Percentiles rank a stretch among this genome's conserved stretches.
Conservation (phyloP, 2,797 vertebrate genomes). For the Karalla daura region DNA sequence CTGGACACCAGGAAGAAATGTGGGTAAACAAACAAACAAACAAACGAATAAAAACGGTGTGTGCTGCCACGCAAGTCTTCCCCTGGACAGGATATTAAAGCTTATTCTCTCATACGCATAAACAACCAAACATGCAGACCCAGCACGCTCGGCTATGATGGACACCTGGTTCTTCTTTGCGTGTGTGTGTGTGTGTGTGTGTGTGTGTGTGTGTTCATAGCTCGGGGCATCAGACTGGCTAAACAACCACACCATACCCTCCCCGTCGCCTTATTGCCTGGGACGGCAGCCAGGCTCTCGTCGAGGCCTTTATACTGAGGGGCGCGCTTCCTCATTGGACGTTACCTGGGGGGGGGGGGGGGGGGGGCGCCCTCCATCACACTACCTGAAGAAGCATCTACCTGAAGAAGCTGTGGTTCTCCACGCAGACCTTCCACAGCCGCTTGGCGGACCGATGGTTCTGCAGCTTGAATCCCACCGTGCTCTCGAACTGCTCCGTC, state of each 20-base stretch:
- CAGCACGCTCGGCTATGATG: not conserved
- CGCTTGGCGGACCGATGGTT: conserved; percentile 95
- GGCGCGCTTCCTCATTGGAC: not conserved
- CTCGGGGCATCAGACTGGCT: not conserved
- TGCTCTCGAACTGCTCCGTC: conserved; percentile 98
- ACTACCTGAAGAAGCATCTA: too few relatives aligned
- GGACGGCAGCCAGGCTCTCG: not conserved
- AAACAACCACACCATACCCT: conserved; percentile 17
- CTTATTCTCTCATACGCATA: conserved; percentile 25
- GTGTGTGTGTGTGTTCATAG: conserved; percentile 1
- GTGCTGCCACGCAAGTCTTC: conserved; percentile 19
- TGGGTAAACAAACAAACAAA: not conserved
- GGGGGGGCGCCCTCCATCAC: too few relatives aligned
- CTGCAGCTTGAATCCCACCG: conserved; percentile 97
- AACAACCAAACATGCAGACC: conserved; percentile 1
- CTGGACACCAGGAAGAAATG: conserved; percentile 71
- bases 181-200: not conserved
- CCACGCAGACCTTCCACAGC: conserved; percentile 99
- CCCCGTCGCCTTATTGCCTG: conserved; percentile 3
- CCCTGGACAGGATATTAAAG: conserved; percentile 69
- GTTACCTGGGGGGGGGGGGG: not conserved
- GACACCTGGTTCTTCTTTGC: conserved; percentile 18
- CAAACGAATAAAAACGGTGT: not conserved
- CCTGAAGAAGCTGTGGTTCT: conserved; percentile 99
- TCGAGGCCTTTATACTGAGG: not conserved